Percentiles rank a stretch among this genome's conserved stretches.
Conservation (phyloP, 2,113 vertebrate genomes). For the Channa argus region DNA sequence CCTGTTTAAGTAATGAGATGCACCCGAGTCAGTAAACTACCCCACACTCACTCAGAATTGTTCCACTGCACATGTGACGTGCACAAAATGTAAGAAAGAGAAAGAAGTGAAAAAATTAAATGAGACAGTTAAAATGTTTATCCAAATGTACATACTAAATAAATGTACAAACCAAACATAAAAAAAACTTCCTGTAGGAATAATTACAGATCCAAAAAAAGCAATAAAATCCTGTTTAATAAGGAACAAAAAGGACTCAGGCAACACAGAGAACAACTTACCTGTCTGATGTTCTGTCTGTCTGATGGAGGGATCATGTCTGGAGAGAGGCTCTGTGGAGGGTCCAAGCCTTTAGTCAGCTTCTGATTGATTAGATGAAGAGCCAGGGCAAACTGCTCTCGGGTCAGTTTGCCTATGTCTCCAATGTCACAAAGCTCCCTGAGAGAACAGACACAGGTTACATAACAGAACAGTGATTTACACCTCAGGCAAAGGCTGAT, state of each 20-base stretch:
- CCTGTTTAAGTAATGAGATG: slow-evolving; percentile 35
- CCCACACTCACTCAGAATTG: slow-evolving; percentile 45
- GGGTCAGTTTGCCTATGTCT: slow-evolving; percentile 93
- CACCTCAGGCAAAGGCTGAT: slow-evolving; percentile 54
- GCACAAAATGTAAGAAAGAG: slow-evolving; percentile 33
- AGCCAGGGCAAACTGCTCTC: slow-evolving; percentile 97
- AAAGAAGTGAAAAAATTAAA: slow-evolving; percentile 29
- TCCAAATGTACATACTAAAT: too few relatives aligned
- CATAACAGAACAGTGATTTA: slow-evolving; percentile 60
- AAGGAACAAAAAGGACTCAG: not conserved
- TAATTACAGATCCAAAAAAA: not conserved
- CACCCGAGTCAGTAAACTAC: not conserved
- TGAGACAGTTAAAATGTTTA: slow-evolving; percentile 22
- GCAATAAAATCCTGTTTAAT: not conserved
- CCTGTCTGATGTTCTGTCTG: slow-evolving; percentile 86
- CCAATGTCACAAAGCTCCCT: slow-evolving; percentile 98
- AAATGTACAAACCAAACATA: slow-evolving; percentile 42
- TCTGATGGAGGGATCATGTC: slow-evolving; percentile 98
- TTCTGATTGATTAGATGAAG: slow-evolving; percentile 97
- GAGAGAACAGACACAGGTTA: slow-evolving; percentile 46
- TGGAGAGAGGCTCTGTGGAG: slow-evolving; percentile 89
- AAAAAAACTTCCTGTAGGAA: slow-evolving; percentile 25
- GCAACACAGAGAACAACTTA: slow-evolving; percentile 57
- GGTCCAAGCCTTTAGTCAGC: slow-evolving; percentile 91
- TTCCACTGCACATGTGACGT: slow-evolving; percentile 34